phyloP scores from a whole-genome alignment of 2,888 invertebrate genomes.

The Calameuta filiformis region DNA sequence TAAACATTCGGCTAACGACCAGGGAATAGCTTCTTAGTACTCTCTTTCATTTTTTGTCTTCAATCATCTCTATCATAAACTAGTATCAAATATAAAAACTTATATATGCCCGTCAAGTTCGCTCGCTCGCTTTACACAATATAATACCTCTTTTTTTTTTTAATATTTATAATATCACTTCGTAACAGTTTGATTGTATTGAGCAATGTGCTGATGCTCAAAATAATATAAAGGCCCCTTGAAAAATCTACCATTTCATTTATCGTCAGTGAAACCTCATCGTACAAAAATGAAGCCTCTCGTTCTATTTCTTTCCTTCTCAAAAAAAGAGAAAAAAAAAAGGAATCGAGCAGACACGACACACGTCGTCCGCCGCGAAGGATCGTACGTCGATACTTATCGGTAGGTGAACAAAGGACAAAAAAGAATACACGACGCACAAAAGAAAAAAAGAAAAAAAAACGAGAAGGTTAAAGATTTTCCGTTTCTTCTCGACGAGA shows the following conservation, averaged over 20 bases:
- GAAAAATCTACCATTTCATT: conserved; percentile 34
- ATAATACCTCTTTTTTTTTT: conserved; percentile 48
- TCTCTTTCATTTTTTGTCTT: conserved; percentile 32
- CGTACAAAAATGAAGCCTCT: conserved; percentile 11
- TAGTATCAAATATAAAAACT: conserved; percentile 64
- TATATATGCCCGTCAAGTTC: conserved; percentile 59
- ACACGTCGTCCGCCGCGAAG: not conserved
- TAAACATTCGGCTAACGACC: conserved; percentile 48
- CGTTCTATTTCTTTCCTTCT: conserved; percentile 19
- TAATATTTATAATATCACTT: conserved; percentile 56
- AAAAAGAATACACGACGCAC: not conserved
- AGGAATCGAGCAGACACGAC: not conserved
- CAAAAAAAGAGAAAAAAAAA: not conserved
- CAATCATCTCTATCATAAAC: conserved; percentile 43
- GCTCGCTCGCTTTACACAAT: conserved; percentile 51
- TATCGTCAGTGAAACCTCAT: not conserved
- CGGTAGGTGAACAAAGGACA: not conserved
- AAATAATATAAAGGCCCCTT: conserved; percentile 50
- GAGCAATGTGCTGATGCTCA: conserved; percentile 55
- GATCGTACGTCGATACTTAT: not conserved
- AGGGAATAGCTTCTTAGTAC: conserved; percentile 46
- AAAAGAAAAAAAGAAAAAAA: not conserved
- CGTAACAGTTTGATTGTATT: conserved; percentile 57
- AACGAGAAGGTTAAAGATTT: not conserved
- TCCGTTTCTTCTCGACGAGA: not conserved